phyloP scores from a whole-genome alignment of 2,113 vertebrate genomes.

The Sebastes fasciatus region DNA sequence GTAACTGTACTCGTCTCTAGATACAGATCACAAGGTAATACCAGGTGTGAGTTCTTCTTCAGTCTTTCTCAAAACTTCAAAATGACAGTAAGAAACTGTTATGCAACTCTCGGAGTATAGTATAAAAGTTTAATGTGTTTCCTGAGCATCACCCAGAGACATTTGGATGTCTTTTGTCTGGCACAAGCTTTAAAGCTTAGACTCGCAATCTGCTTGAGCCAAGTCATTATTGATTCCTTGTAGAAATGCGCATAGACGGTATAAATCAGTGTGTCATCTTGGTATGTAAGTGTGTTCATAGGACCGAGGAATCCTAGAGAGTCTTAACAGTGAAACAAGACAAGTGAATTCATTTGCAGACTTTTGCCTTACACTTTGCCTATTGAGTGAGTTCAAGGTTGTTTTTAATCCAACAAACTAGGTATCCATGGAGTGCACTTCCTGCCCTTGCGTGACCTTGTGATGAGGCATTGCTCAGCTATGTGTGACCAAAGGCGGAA shows the following conservation, averaged over 20 bases:
- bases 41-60: background rate
- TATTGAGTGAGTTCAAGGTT: background rate
- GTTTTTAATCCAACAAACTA: background rate
- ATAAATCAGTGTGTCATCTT: background rate
- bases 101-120: background rate
- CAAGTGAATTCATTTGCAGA: background rate
- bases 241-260: background rate
- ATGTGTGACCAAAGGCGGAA: background rate
- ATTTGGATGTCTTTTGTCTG: background rate
- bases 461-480: slow-evolving; percentile 2
- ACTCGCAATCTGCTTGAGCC: background rate
- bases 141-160: background rate
- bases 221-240: slow-evolving; percentile 1
- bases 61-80: background rate
- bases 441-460: background rate
- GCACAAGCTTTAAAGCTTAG: background rate
- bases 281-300: background rate
- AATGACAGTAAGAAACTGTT: background rate
- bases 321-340: background rate
- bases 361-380: background rate
- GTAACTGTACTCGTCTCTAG: background rate
- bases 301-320: background rate
- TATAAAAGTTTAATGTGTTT: background rate
- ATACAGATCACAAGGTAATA: background rate
- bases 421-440: background rate